A percentile compares a stretch with the other conserved stretches of the same genome.
Evolutionary conservation across 2,113 vertebrate genomes (phyloP).

Genomic region (Rostratula benghalensis): DNA sequence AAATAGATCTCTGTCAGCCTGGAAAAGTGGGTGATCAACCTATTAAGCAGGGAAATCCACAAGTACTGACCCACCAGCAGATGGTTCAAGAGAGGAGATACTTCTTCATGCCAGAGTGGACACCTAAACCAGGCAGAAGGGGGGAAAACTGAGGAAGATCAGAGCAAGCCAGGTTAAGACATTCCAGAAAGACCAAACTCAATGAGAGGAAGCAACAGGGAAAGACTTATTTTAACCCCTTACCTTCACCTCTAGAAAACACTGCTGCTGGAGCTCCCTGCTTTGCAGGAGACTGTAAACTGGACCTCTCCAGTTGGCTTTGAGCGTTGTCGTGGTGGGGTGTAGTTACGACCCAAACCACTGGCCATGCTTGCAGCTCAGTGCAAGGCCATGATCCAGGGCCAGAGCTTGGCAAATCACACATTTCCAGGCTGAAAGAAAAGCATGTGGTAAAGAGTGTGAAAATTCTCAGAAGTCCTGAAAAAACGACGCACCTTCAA

Average conservation of each 20-base stretch:
- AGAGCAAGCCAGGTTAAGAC: background rate
- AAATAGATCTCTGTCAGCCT: background rate
- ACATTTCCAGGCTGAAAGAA: background rate
- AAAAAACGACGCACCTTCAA: background rate
- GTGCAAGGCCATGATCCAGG: accelerated
- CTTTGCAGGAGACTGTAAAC: background rate
- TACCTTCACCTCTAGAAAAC: background rate
- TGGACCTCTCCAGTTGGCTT: background rate
- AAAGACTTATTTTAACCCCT: background rate
- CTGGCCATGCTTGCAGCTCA: background rate
- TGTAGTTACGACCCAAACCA: background rate
- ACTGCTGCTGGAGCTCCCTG: background rate
- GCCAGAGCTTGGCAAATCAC: accelerated
- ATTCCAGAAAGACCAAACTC: background rate
- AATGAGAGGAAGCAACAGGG: accelerated
- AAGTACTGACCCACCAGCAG: background rate
- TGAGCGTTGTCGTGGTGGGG: accelerated
- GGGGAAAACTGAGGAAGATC: background rate
- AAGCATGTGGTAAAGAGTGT: accelerated
- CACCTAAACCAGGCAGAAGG: background rate
- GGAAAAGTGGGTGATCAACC: background rate
- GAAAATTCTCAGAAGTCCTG: background rate
- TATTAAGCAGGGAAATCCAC: background rate
- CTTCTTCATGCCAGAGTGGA: background rate
- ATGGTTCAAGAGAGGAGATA: background rate